Evolutionary conservation across 2,888 invertebrate species (phyloP).

Genomic region (Trissoscelio sp.): DNA sequence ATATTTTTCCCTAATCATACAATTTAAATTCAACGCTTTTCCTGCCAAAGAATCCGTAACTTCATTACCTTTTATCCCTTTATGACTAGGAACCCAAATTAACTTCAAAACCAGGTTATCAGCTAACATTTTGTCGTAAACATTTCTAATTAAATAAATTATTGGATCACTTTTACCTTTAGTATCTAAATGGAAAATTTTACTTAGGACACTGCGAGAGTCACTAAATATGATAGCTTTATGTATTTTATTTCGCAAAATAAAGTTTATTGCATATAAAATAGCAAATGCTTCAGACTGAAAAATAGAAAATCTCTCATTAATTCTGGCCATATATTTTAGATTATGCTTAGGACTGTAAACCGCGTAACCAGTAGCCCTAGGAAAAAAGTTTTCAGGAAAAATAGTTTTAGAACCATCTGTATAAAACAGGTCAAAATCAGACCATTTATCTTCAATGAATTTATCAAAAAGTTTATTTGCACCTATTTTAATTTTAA

Average conservation of each 20-base stretch:
- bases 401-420: not conserved
- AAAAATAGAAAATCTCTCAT: not conserved
- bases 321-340: not conserved
- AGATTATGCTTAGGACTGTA: not conserved
- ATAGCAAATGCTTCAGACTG: not conserved
- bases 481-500: not conserved
- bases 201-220: not conserved
- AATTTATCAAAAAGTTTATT: not conserved
- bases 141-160: too few species aligned
- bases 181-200: too few species aligned
- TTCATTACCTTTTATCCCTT: slow-evolving; percentile 3
- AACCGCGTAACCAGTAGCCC: not conserved
- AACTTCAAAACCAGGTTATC: not conserved
- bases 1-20: not conserved
- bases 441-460: not conserved
- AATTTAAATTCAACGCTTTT: not conserved
- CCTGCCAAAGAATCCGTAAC: not conserved
- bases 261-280: not conserved
- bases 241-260: not conserved
- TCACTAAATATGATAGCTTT: not conserved
- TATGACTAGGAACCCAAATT: slow-evolving; percentile 6
- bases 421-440: not conserved
- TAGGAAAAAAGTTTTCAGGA: not conserved
- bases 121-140: too few species aligned
- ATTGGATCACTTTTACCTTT: too few species aligned